Base-by-base conservation (phyloP, 1,140 invertebrate genomes). In the Drosophila mojavensis region DNA sequence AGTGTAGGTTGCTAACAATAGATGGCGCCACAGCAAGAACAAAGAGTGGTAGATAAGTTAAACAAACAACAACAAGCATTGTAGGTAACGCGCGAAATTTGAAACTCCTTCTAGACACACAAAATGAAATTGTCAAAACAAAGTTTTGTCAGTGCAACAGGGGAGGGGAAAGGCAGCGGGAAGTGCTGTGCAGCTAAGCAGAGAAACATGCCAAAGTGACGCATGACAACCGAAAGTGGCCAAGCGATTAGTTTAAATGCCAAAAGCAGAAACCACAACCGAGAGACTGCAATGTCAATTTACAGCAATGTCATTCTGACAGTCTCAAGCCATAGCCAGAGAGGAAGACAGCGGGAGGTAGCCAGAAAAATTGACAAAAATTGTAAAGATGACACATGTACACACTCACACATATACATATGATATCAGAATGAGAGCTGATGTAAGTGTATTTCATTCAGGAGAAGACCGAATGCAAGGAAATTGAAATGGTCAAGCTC, bases 171-270 rank as follows among this genome's bases (percentile, higher is more conserved):
- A 36, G 0, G 24, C 4, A n/a, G 13, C 5, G 11, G 10, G 24
- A 28, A 33, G 47, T 36, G 9, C 13, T 45, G 64, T 36, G 53
- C 43, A 17, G 43, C 11, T 56, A 60, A 64, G 50, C 47, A 59
- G 26, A 76, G 51, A 47, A 9, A 69, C 70, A 77, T 55, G 48
- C 41, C 65, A 78, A 62, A 78, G 56, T 75, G 73, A 73, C 64
- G 43, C 50, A 55, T 67, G 70, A 71, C 75, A 77, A 63, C 15
- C 51, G 43, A 72, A 77, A 73, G 74, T 77, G 70, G 11, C 47
- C 63, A 58, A 66, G 45, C 69, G 74, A 77, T 77, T 73, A 77
- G 74, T 73, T 73, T 58, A 77, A 73, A 73, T 73, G 69, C 28
- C 74, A 73, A 67, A 65, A 63, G 47, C 61, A 48, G 63, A 43